Evolutionary conservation across 1,140 invertebrate genomes (phyloP), one percentile per base, ranked within the genome.

Genomic region (Calephelis nemesis): DNA sequence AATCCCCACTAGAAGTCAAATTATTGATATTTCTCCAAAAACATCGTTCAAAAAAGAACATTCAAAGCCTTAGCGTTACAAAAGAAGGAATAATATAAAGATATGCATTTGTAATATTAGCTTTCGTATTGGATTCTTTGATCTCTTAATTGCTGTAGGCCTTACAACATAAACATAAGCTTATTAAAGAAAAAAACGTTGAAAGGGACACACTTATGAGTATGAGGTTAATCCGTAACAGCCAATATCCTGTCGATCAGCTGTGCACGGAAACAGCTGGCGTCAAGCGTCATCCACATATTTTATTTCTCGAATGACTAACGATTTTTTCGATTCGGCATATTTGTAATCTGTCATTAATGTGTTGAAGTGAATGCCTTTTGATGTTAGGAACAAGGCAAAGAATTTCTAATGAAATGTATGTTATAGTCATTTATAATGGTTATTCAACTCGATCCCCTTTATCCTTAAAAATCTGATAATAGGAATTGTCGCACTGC

Each of bases 191-290:
- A 54, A 58, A 58, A 58, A 58, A 10, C 54, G 30, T 39, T 39
- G 54, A 58, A 30, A 58, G 39, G 48, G 50, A 42, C 49, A 54
- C 42, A 63, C 42, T 47, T 19, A 70, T 54, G 66, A 64, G 65
- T 70, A 67, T 58, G 70, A 69, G 47, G 45, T 10, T 49, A 67
- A 54, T 67, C 63, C 74, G 70, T 74, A 78, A 81, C 75, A 78
- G 73, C 72, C 76, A 78, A 77, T 81, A 78, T 81, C 78, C 78
- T 74, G 70, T 78, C 78, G 73, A 81, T 81, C 78, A 81, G 78
- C 72, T 78, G 76, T 74, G 76, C 72, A 68, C 73, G 78, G 78
- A 78, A 81, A 78, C 78, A 81, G 77, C 74, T 78, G 76, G 77
- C 69, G 70, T 67, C 58, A 69, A 66, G 69, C 69, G 71, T 74